Percentiles rank a stretch among this genome's conserved stretches.
These are phyloP conservation scores for Rhopalosiphum padi DNA, from an alignment of 1,140 invertebrate genomes.

Conservation along the genomic window DNA sequence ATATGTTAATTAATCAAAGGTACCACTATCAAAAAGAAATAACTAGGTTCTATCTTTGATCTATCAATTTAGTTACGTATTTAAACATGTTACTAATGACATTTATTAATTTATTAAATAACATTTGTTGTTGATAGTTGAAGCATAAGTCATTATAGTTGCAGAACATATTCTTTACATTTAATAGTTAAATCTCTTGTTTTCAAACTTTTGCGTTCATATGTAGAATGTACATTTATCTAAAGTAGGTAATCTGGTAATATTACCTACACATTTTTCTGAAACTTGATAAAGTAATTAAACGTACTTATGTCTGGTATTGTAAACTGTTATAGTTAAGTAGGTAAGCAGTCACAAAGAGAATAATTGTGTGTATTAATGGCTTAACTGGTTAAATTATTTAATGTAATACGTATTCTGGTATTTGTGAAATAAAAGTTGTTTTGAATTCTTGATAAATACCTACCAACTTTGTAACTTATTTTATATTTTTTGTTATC, in stretches of 20 bases:
- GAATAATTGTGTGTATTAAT: neutral
- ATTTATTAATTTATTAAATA: neutral
- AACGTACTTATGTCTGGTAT: neutral
- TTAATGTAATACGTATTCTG: neutral
- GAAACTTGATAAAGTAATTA: neutral
- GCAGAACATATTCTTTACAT: neutral
- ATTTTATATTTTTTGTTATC: neutral
- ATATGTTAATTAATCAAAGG: neutral
- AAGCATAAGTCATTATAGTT: neutral
- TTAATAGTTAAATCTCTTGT: neutral
- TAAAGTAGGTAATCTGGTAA: neutral
- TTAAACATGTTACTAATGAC: neutral
- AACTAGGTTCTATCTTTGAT: neutral
- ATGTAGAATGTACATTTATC: neutral
- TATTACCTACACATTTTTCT: constrained; percentile 9
- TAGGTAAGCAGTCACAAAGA: neutral
- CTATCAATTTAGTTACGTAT: neutral
- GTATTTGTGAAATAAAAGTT: neutral
- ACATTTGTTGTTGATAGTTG: neutral
- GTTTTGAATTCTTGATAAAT: neutral
- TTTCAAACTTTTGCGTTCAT: neutral
- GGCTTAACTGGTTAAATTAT: neutral
- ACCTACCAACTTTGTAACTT: neutral
- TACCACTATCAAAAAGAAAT: too few species aligned
- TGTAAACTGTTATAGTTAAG: neutral